These are phyloP conservation scores for Ditylenchus weischeri DNA, from an alignment of 2,888 invertebrate species.

Conservation along the genomic window DNA sequence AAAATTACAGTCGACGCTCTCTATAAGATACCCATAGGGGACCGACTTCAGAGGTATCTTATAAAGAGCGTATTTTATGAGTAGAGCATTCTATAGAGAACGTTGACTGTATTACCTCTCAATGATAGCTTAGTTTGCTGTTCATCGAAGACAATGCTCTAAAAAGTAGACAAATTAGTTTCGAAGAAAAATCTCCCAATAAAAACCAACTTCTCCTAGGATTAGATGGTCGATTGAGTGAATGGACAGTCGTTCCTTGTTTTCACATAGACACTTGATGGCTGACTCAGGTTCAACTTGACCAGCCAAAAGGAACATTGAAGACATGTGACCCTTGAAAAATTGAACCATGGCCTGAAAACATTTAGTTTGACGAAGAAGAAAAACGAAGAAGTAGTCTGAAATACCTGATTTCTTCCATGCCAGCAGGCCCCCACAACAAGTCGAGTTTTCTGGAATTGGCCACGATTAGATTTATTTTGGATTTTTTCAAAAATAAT, in stretches of 20 bases:
- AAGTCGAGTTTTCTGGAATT: conserved; percentile 70
- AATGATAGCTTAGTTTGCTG: conserved; percentile 61
- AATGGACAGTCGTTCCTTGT: conserved; percentile 74
- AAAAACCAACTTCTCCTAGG: conserved; percentile 69
- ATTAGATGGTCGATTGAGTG: conserved; percentile 62
- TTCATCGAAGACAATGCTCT: conserved; percentile 61
- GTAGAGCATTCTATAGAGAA: no score
- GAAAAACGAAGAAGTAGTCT: no score
- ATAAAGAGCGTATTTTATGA: no score
- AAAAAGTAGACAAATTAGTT: conserved; percentile 30
- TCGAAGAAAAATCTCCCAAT: not conserved
- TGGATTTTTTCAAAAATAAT: not conserved
- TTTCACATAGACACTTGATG: conserved; percentile 74
- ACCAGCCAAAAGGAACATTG: conserved; percentile 76
- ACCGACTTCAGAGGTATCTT: no score
- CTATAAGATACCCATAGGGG: no score
- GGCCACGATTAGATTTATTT: conserved; percentile 6
- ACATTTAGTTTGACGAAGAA: no score
- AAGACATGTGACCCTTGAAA: conserved; percentile 82
- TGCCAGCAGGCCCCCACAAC: conserved; percentile 98
- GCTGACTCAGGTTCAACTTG: conserved; percentile 74
- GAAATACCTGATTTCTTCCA: conserved; percentile 63
- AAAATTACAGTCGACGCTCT: no score
- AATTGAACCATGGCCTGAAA: conserved; percentile 77
- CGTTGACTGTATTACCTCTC: conserved; percentile 33